Conservation (phyloP, 2,888 invertebrate genomes). For the Trichogramma dendrolimi region DNA sequence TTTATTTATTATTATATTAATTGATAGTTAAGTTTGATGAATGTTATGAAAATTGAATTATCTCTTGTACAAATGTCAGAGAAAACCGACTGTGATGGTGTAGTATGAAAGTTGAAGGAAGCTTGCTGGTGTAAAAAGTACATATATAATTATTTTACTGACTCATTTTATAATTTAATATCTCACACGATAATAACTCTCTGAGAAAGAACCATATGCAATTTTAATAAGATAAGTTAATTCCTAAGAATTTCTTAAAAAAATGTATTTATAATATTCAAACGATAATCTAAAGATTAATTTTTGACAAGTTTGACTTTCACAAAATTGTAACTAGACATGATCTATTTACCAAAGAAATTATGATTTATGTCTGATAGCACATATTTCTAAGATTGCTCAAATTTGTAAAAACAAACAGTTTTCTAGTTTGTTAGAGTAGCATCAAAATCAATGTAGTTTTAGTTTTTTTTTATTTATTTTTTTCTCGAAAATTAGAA, state of each 20-base stretch:
- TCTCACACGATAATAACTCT: conserved; percentile 23
- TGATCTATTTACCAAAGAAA: conserved; percentile 23
- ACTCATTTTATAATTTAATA: conserved; percentile 28
- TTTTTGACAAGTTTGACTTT: conserved; percentile 17
- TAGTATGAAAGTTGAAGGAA: conserved; percentile 21
- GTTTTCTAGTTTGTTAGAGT: no score
- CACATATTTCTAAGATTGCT: conserved; percentile 16
- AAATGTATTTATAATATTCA: conserved; percentile 5
- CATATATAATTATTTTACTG: conserved; percentile 26
- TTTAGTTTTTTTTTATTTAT: no score
- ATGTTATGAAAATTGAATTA: conserved; percentile 19
- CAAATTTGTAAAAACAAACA: conserved; percentile 7
- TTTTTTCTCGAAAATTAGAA: no score
- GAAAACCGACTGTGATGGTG: conserved; percentile 30
- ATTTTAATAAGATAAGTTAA: conserved; percentile 1
- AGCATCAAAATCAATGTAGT: no score
- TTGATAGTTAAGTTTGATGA: conserved; percentile 11
- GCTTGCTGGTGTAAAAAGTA: conserved; percentile 27
- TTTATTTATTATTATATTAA: conserved; percentile 14
- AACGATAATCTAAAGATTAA: conserved; percentile 13
- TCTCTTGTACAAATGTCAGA: conserved; percentile 27
- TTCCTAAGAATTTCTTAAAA: conserved; percentile 9
- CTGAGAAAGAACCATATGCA: conserved; percentile 13
- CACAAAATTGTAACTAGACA: background rate
- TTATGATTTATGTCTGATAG: conserved; percentile 9